Conservation (phyloP, 2,113 vertebrate genomes). For the Myotis yumanensis region DNA sequence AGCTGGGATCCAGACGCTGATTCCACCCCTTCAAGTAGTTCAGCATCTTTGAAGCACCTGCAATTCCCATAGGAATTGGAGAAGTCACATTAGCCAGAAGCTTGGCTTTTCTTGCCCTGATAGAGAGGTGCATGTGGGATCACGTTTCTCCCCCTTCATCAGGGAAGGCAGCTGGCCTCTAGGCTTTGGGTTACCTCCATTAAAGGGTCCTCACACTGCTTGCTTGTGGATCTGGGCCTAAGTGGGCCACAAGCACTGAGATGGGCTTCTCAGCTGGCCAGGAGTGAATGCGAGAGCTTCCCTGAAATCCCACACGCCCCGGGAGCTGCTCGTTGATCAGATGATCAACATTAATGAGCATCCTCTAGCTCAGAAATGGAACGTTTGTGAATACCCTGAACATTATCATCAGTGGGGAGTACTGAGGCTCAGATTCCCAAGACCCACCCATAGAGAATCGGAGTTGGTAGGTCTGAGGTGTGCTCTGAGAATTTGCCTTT, state of each 20-base stretch:
- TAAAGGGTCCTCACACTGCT: background rate
- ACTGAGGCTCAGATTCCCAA: background rate
- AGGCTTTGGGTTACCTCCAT: background rate
- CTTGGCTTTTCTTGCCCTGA: background rate
- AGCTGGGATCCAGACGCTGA: background rate
- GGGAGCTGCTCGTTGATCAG: background rate
- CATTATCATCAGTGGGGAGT: background rate
- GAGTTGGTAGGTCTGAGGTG: background rate
- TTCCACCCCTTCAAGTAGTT: background rate
- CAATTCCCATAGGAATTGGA: background rate
- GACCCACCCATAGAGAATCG: background rate
- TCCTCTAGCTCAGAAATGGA: background rate
- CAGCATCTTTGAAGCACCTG: background rate
- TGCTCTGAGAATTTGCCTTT: background rate
- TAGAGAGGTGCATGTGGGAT: background rate
- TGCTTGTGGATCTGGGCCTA: background rate
- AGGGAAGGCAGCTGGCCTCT: background rate
- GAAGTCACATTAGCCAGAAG: background rate
- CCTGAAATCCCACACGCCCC: background rate
- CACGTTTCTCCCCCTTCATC: background rate
- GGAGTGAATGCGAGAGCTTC: background rate
- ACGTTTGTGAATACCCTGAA: background rate
- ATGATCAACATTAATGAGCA: background rate
- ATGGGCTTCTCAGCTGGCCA: background rate
- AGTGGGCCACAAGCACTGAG: background rate